Conservation (phyloP, 2,113 vertebrate species). For the Strigops habroptila region DNA sequence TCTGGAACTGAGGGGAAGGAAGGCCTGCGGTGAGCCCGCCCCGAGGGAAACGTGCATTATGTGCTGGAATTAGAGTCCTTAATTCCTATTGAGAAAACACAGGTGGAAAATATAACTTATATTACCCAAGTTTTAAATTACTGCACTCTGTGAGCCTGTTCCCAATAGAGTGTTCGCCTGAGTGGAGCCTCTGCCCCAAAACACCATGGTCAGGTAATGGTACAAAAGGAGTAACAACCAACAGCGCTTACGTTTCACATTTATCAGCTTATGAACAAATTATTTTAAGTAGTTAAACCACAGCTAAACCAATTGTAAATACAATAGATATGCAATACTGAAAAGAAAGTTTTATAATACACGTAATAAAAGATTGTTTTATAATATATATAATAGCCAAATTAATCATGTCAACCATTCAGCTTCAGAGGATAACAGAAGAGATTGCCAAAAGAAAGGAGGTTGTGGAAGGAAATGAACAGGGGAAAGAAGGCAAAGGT, state of each 20-base stretch:
- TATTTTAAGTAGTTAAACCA: not conserved
- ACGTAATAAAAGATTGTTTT: not conserved
- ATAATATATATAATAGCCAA: not conserved
- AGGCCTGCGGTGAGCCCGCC: not conserved
- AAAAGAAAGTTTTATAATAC: not conserved
- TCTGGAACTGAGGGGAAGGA: not conserved
- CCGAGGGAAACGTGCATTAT: not conserved
- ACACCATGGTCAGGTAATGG: not conserved
- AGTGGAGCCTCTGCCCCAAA: not conserved
- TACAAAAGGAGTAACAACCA: not conserved
- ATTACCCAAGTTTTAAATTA: not conserved
- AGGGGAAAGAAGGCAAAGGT: not conserved
- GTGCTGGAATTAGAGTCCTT: not conserved
- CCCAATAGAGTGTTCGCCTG: not conserved
- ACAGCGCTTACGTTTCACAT: not conserved
- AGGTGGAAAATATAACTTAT: rapidly evolving
- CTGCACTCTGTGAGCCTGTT: too few species aligned
- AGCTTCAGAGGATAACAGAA: not conserved
- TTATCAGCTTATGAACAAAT: not conserved
- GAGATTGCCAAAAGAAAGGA: not conserved
- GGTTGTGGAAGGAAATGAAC: not conserved
- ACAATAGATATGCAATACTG: not conserved
- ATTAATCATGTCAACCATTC: rapidly evolving
- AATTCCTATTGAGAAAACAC: not conserved
- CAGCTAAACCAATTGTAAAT: not conserved